A percentile compares a stretch with the other conserved stretches of the same genome.
phyloP scores from a whole-genome alignment of 2,888 invertebrate genomes.

The Creontiades dilutus region DNA sequence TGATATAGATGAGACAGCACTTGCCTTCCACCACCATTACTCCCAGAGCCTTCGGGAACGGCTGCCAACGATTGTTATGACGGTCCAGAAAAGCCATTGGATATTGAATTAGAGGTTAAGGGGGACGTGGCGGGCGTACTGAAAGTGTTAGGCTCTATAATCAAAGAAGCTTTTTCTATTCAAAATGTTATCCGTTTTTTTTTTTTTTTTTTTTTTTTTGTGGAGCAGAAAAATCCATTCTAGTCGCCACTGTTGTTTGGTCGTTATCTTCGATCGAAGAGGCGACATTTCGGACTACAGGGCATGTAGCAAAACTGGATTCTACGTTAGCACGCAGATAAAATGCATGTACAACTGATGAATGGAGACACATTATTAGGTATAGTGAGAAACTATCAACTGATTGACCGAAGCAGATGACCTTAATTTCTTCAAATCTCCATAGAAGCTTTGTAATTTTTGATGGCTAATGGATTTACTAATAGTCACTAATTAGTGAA shows the following conservation, averaged over 20 bases:
- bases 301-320: too few relatives aligned
- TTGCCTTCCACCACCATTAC: slow-evolving; percentile 58
- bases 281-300: too few relatives aligned
- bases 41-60: slow-evolving; percentile 19
- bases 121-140: background rate
- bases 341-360: too few relatives aligned
- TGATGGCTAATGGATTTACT: too few relatives aligned
- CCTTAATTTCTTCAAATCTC: too few relatives aligned
- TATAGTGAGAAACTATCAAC: too few relatives aligned
- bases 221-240: background rate
- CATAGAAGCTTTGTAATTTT: too few relatives aligned
- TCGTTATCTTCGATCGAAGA: slow-evolving; percentile 8
- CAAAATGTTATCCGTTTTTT: background rate
- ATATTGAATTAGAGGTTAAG: slow-evolving; percentile 58
- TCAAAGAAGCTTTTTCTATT: slow-evolving; percentile 37
- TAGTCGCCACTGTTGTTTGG: background rate
- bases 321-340: too few relatives aligned
- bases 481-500: too few relatives aligned
- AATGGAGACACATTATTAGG: too few relatives aligned
- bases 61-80: slow-evolving; percentile 63
- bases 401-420: too few relatives aligned
- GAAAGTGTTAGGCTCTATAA: slow-evolving; percentile 48
- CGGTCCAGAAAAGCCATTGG: slow-evolving; percentile 62
- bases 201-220: too few relatives aligned
- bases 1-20: slow-evolving; percentile 68